These are phyloP conservation scores for Sebastes trivittatus DNA, from an alignment of 2,797 vertebrate species.

Conservation along the genomic window DNA sequence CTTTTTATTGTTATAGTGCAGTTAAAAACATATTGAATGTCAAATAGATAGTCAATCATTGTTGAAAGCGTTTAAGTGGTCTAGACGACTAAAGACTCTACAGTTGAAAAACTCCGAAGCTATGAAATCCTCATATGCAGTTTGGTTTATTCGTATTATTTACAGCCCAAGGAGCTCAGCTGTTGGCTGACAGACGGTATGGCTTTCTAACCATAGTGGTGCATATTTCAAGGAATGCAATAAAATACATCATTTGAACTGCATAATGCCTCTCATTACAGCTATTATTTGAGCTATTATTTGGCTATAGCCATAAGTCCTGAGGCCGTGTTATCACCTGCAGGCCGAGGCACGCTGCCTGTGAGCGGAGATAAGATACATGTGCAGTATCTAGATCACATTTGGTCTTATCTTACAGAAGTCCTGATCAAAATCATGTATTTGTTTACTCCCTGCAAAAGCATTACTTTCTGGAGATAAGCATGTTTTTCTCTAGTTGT, in stretches of 20 bases:
- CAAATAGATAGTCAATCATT: neutral
- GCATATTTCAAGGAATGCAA: constrained; percentile 51
- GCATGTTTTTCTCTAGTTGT: neutral
- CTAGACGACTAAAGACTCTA: neutral
- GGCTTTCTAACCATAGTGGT: constrained; percentile 21
- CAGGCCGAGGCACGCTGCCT: neutral
- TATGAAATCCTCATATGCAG: neutral
- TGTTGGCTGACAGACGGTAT: constrained; percentile 21
- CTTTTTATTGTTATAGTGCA: neutral
- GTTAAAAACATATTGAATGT: neutral
- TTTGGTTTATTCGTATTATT: constrained; percentile 36
- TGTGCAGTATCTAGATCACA: neutral
- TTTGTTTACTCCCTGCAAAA: neutral
- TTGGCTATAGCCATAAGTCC: constrained; percentile 37
- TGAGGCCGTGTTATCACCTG: constrained; percentile 10
- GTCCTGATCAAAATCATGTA: neutral
- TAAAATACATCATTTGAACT: constrained; percentile 57
- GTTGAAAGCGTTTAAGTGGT: neutral
- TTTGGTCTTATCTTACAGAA: neutral
- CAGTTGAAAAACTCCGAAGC: neutral
- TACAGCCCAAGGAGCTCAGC: constrained; percentile 25
- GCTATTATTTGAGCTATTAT: constrained; percentile 51
- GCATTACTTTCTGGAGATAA: neutral
- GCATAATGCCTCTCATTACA: constrained; percentile 36
- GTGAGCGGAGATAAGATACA: neutral